Percentiles rank a stretch among this genome's conserved stretches.
These are phyloP conservation scores for Scomber scombrus DNA, from an alignment of 2,113 vertebrate genomes.

Conservation along the genomic window DNA sequence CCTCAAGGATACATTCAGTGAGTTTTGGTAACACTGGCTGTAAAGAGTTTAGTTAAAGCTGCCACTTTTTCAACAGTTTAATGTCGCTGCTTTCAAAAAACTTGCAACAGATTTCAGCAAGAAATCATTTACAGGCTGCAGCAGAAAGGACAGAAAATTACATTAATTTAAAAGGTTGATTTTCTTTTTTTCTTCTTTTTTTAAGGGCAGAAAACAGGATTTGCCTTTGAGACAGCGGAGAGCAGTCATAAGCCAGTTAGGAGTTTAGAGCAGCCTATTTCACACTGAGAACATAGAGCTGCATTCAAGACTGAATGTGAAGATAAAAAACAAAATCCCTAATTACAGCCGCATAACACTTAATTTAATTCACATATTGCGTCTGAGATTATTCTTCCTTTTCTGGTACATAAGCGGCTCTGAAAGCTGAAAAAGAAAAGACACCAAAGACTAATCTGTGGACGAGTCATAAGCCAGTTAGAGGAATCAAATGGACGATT, in stretches of 20 bases:
- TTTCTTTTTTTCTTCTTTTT: constrained; percentile 18
- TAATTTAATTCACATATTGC: constrained; percentile 52
- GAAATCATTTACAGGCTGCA: constrained; percentile 26
- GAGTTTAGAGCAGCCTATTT: constrained; percentile 55
- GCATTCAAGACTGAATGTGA: constrained; percentile 16
- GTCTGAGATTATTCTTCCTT: constrained; percentile 45
- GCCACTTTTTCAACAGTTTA: not conserved
- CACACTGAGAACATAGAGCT: constrained; percentile 52
- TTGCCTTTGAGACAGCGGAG: constrained; percentile 40
- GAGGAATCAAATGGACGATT: constrained; percentile 51
- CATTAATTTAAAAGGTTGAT: constrained; percentile 23
- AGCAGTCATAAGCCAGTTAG: constrained; percentile 65
- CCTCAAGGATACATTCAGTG: too few species aligned
- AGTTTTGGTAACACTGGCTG: too few species aligned
- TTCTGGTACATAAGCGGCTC: constrained; percentile 2
- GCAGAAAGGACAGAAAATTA: constrained; percentile 34
- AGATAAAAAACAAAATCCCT: constrained; percentile 49
- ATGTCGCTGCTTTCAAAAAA: not conserved
- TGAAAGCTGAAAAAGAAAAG: constrained; percentile 4
- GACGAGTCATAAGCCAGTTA: constrained; percentile 58
- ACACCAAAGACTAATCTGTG: constrained; percentile 48
- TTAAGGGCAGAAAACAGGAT: constrained; percentile 65
- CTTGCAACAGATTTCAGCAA: not conserved
- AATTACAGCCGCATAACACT: constrained; percentile 39
- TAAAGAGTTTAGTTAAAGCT: too few species aligned